Evolutionary conservation across 2,797 vertebrate species (phyloP).

Genomic region (Epinephelus awoara): DNA sequence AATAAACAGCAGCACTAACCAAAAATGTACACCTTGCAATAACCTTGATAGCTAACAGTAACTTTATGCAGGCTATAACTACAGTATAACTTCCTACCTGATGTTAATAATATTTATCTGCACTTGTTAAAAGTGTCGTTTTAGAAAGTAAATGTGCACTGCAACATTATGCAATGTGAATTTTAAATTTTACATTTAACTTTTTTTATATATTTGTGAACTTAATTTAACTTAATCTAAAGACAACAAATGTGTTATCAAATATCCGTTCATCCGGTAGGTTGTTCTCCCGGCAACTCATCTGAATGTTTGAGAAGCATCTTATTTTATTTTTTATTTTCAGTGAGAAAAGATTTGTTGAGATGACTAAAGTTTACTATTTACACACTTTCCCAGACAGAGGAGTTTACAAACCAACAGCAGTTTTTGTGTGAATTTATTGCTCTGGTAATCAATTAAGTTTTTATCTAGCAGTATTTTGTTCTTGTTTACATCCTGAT

Average conservation of each 20-base stretch:
- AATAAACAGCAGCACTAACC: not conserved
- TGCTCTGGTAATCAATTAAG: not conserved
- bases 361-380: not conserved
- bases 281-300: not conserved
- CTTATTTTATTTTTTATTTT: not conserved
- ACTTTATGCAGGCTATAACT: not conserved
- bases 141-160: not conserved
- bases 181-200: not conserved
- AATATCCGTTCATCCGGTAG: not conserved
- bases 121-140: not conserved
- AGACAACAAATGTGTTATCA: not conserved
- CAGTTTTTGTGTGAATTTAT: not conserved
- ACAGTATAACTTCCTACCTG: no score
- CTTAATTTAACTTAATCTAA: not conserved
- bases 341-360: rapidly evolving
- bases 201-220: not conserved
- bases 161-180: no score
- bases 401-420: no score
- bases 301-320: not conserved
- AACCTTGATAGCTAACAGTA: not conserved
- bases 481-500: not conserved
- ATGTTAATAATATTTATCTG: not conserved
- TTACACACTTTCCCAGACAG: not conserved
- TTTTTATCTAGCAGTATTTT: not conserved
- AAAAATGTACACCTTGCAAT: not conserved